Evolutionary conservation across 2,113 vertebrate species (phyloP).

Genomic region (Aythya baeri): DNA sequence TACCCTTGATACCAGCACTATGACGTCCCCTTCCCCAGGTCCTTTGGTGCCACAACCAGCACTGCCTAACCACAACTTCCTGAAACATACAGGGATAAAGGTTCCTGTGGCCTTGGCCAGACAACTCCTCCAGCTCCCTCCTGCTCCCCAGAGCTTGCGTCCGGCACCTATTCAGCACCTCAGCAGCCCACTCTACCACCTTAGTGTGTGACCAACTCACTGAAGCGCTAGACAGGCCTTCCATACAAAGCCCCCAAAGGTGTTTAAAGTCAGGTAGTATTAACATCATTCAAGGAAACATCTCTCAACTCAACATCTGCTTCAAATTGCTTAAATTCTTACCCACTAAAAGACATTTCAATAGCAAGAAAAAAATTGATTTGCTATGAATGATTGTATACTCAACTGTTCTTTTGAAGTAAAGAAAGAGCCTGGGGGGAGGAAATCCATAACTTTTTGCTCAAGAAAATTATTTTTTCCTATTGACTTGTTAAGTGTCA

Average conservation of each 20-base stretch:
- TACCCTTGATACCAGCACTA: neutral
- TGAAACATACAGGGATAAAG: neutral
- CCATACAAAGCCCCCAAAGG: neutral
- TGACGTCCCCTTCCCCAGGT: neutral
- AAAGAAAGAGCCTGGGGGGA: neutral
- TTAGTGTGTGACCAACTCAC: accelerated
- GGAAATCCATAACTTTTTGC: neutral
- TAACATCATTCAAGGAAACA: neutral
- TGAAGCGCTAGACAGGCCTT: neutral
- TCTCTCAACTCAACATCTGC: neutral
- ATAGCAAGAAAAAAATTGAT: neutral
- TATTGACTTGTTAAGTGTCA: neutral
- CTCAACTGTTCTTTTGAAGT: neutral
- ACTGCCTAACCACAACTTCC: neutral
- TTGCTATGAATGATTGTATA: neutral
- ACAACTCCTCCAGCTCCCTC: neutral
- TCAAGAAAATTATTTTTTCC: neutral
- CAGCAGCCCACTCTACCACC: neutral
- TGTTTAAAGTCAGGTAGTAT: neutral
- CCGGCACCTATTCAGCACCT: neutral
- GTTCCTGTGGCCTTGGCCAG: neutral
- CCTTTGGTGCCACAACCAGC: neutral
- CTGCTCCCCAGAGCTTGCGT: neutral
- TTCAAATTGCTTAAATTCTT: neutral
- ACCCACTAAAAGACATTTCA: neutral